Evolutionary conservation across 2,797 vertebrate species (phyloP).

Genomic region (Anguilla obscura): DNA sequence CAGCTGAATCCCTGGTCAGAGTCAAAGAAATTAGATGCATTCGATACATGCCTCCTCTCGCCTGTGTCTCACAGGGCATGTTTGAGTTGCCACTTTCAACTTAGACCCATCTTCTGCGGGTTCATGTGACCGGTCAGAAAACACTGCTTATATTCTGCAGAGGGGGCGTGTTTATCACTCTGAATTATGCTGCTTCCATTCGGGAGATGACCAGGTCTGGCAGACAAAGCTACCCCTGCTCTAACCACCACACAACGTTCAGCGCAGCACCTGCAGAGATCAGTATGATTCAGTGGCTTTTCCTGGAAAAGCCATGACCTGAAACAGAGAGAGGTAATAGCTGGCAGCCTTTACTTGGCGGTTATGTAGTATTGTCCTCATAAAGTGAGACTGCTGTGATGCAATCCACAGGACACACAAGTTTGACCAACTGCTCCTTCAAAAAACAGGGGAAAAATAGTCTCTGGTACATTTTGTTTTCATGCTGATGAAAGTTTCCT

Average conservation of each 20-base stretch:
- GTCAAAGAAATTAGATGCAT: neutral
- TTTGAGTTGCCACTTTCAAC: too few relatives aligned
- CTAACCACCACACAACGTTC: neutral
- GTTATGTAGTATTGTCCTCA: neutral
- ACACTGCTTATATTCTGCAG: neutral
- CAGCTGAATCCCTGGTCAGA: neutral
- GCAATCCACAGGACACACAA: neutral
- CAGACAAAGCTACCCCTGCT: neutral
- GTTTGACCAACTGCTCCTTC: neutral
- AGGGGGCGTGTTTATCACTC: neutral
- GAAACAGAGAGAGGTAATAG: neutral
- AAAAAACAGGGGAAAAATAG: neutral
- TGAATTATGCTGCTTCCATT: neutral
- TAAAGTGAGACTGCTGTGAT: neutral
- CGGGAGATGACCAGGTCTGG: neutral
- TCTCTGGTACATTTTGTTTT: neutral
- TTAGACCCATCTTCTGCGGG: too few relatives aligned
- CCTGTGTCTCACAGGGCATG: neutral
- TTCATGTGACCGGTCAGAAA: too few relatives aligned
- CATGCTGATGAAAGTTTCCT: slow-evolving; percentile 13
- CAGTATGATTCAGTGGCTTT: neutral
- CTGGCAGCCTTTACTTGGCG: neutral
- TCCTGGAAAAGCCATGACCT: neutral
- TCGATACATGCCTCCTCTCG: neutral
- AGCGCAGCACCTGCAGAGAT: neutral